Base-by-base conservation (phyloP, 2,888 invertebrate species). In the Eurytoma adleriae region DNA sequence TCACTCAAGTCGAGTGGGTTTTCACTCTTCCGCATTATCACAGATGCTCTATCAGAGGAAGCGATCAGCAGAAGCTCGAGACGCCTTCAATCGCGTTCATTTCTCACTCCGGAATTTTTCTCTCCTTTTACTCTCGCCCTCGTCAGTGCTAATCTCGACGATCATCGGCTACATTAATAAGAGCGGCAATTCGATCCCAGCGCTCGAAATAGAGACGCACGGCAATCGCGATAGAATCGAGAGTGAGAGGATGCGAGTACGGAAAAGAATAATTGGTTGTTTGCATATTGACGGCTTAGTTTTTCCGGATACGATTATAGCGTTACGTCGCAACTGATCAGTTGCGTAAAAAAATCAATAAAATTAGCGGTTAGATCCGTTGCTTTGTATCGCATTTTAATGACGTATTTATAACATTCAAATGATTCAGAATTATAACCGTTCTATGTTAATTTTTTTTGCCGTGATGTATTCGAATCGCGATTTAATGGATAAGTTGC, bases 151-250 rank as follows among this genome's bases (percentile, higher is more conserved):
- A 75, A 81, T 81, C 78, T 67, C 71, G 62, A 61, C 54, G 48
- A 75, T 78, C 78, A 75, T 75, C 78, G 24, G 57, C 50, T 68
- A 71, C 81, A 81, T 78, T 81, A 75, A 81, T 78, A 78, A 74
- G 7, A 67, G 59, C 30, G 71, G 81, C 52, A 72, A 78, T 67
- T 81, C 54, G 74, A 81, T 67, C 54, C 40, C n/a, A 30, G 70
- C 78, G 75, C 71, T 74, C 74, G 75, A 70, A 71, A 76, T 61
- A 56, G 24, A 62, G 59, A 40, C 40, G 62, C 18, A 52, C 13
- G 20, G 30, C 20, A 5, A 30, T 12, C 3, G 48, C 52, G n/a
- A 13, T 27, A 61, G 30, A n/a, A 48, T 18, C 2, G 54, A 18
- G 14, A 48, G 50, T 24, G 67, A 68, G 16, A 16, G 20, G 18